Evolutionary conservation across 2,888 invertebrate species (phyloP).

Genomic region (Erebia ligea): DNA sequence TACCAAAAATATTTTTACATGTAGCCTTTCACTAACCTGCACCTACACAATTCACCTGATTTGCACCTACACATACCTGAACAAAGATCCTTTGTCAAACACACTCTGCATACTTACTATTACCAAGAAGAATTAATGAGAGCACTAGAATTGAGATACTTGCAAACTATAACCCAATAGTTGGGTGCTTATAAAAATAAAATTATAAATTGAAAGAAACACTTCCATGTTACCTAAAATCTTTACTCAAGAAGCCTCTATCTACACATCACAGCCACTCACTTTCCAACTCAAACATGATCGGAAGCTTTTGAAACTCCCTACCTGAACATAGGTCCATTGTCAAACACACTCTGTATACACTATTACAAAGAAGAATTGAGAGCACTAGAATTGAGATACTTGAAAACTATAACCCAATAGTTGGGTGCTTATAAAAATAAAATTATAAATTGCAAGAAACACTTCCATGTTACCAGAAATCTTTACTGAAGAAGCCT

Average conservation of each 20-base stretch:
- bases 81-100: slow-evolving; percentile 97
- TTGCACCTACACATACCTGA: slow-evolving; percentile 81
- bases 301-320: slow-evolving; percentile 26
- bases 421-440: not conserved
- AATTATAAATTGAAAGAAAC: not conserved
- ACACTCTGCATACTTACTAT: slow-evolving; percentile 85
- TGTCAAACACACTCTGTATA: slow-evolving; percentile 93
- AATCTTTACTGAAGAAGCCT: not conserved
- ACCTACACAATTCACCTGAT: no score
- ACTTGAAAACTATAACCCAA: no score
- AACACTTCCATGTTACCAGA: not conserved
- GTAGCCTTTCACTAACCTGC: not conserved
- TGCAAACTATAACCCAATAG: no score
- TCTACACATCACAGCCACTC: not conserved
- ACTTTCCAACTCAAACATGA: slow-evolving; percentile 1
- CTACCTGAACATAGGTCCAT: slow-evolving; percentile 95
- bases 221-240: not conserved
- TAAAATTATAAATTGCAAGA: not conserved
- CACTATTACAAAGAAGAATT: no score
- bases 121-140: no score
- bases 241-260: not conserved
- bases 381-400: no score
- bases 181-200: not conserved
- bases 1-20: not conserved
- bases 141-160: no score